Evolutionary conservation across 2,888 invertebrate genomes (phyloP), one percentile per base, ranked within the genome.

Genomic region (Pollenia angustigena): DNA sequence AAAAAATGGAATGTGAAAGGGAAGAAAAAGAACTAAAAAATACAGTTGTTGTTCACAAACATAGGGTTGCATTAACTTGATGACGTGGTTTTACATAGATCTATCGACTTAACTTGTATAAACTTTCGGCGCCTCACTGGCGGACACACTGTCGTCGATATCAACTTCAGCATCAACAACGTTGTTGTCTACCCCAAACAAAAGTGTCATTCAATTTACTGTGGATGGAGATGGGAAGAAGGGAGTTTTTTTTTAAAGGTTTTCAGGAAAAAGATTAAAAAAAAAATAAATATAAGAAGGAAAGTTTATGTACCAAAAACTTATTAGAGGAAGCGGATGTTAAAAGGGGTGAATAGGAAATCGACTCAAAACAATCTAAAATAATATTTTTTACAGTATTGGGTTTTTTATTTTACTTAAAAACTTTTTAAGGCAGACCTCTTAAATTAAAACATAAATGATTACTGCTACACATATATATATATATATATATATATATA

Each of bases 21-120:
- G 12, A 1, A 42, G 42, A 16, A 11, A 16, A 66, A 32, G 14
- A 3, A 48, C 9, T 11, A 42, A 71, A 71, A 8, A 58, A 14
- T 18, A 23, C 0, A 69, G 54, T 66, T 75, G 50, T 74, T 78
- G 32, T 44, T 85, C 62, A 64, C 78, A 82, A 83, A 78, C 78
- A 58, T 58, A 52, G 78, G 78, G 83, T 71, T 82, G 85, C 81
- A 85, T 75, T 85, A 85, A 85, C 75, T 85, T 85, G 79, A 85
- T 85, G 81, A 85, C 85, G 85, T 85, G 85, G 85, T 79, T 82
- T 82, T 79, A 82, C 79, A 85, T 79, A 79, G 85, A 85, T 82
- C 85, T 85, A 85, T 64, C 68, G 85, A 85, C 82, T 85, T 85
- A 85, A 82, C 74, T 85, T 82, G 68, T 82, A 74, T 74, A 82